phyloP scores from a whole-genome alignment of 30 jellyfish, hydroid and myxozoan species.

The Turritopsis rubra region DNA sequence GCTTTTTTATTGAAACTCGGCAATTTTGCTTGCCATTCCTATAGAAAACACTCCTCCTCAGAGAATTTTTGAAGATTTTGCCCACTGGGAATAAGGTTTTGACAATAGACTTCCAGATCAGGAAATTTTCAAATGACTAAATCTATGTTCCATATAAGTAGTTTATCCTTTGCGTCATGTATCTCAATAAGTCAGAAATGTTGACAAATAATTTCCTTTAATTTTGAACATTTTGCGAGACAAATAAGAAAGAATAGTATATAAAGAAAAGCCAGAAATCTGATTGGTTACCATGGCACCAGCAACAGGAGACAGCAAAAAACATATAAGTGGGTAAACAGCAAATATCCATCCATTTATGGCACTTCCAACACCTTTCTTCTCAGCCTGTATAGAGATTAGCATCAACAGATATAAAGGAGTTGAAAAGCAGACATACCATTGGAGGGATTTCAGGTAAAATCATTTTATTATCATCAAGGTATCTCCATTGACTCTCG shows the following conservation, averaged over 20 bases:
- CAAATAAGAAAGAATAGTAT: not conserved
- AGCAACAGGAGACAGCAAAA: conserved; percentile 53
- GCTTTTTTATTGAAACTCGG: too few species aligned
- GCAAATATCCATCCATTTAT: conserved; percentile 54
- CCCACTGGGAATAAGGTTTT: not conserved
- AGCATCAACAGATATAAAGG: not conserved
- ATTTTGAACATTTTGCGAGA: not conserved
- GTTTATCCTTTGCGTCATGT: too few species aligned
- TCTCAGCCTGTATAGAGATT: conserved; percentile 32
- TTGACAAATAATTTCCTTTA: not conserved
- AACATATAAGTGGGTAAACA: conserved; percentile 34
- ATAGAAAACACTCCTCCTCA: not conserved
- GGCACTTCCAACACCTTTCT: conserved; percentile 38
- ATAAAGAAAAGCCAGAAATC: not conserved
- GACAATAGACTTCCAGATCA: too few species aligned
- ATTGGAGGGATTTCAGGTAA: too few species aligned
- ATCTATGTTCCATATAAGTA: too few species aligned
- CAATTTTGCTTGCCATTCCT: too few species aligned
- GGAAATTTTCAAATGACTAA: too few species aligned
- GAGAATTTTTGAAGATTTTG: not conserved
- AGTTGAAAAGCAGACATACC: too few species aligned
- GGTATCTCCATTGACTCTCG: too few species aligned
- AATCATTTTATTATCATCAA: too few species aligned
- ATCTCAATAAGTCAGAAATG: too few species aligned
- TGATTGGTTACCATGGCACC: conserved; percentile 40